Evolutionary conservation across 2,888 invertebrate genomes (phyloP).

Genomic region (Peribatodes rhomboidaria): DNA sequence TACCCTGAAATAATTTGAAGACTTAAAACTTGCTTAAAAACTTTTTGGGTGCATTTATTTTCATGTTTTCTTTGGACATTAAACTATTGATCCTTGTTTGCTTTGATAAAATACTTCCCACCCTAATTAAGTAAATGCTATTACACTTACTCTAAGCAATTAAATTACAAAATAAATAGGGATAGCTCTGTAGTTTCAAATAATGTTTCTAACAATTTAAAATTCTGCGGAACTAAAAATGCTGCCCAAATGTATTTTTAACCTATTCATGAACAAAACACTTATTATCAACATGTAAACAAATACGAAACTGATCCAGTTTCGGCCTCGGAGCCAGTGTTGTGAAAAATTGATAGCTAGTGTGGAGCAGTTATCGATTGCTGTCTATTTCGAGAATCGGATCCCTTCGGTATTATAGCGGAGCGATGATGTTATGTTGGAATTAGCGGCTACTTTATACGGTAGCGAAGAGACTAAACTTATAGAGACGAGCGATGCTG

Average conservation of each 20-base stretch:
- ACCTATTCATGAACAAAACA: conserved; percentile 5
- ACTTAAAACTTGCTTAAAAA: neutral
- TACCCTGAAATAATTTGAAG: conserved; percentile 2
- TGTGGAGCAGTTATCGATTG: conserved; percentile 55
- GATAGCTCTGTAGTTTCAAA: too few relatives aligned
- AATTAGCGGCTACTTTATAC: conserved; percentile 14
- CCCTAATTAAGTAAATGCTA: too few relatives aligned
- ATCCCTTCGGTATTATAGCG: conserved; percentile 38
- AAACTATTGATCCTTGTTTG: too few relatives aligned
- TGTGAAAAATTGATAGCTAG: conserved; percentile 70
- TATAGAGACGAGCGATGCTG: neutral
- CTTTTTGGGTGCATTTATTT: neutral
- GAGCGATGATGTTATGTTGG: conserved; percentile 29
- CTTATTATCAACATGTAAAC: conserved; percentile 36
- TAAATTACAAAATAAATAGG: too few relatives aligned
- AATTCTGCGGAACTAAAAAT: too few relatives aligned
- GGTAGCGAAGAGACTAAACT: too few relatives aligned
- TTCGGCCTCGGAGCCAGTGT: conserved; percentile 56
- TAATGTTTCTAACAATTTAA: too few relatives aligned
- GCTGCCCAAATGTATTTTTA: too few relatives aligned
- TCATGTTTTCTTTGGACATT: too few relatives aligned
- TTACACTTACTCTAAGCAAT: too few relatives aligned
- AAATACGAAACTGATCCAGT: conserved; percentile 23
- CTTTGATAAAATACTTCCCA: too few relatives aligned
- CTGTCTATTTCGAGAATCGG: conserved; percentile 49